Conservation (phyloP, 2,797 vertebrate species). For the Brachyrhaphis roseni region DNA sequence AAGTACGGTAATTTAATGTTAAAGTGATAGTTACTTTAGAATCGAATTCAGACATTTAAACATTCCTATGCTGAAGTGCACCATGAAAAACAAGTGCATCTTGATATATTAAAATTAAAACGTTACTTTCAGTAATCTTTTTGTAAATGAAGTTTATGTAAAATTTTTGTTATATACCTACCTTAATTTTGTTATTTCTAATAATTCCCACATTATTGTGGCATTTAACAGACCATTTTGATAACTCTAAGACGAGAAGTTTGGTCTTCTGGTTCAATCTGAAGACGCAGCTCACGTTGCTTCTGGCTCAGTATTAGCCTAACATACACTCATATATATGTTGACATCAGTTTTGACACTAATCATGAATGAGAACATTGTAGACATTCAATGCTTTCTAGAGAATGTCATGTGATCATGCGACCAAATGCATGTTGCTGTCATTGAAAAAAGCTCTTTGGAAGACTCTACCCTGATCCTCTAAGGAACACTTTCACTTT, state of each 20-base stretch:
- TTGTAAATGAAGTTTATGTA: not conserved
- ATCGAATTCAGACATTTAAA: not conserved
- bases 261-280: not conserved
- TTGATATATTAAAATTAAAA: not conserved
- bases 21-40: not conserved
- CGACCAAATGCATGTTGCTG: not conserved
- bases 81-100: not conserved
- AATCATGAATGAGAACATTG: not conserved
- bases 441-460: not conserved
- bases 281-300: not conserved
- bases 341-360: not conserved
- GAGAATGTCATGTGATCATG: constrained; percentile 11
- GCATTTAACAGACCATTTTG: not conserved
- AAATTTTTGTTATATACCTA: not conserved
- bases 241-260: not conserved
- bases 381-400: not conserved
- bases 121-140: not conserved
- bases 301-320: not conserved
- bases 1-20: not conserved
- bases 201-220: not conserved
- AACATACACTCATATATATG: not conserved
- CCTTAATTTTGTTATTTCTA: not conserved
- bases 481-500: constrained; percentile 22
- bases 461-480: constrained; percentile 5
- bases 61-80: not conserved